Base-by-base conservation (phyloP, 2,113 vertebrate species). In the Galemys pyrenaicus region DNA sequence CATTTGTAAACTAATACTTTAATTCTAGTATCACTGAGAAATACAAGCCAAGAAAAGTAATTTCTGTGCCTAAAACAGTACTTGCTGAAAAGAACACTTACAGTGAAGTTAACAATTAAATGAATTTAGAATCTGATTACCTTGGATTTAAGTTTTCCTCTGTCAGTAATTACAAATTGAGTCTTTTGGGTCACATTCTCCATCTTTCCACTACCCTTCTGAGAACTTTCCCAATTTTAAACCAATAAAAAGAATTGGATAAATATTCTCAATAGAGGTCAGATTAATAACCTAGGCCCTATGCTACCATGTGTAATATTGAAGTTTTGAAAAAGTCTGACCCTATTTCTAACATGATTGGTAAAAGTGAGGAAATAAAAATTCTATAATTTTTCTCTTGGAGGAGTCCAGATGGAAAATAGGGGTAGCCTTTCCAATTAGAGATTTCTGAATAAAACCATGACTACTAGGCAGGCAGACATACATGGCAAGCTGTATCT, bases 341-440 rank as follows among this genome's bases (percentile, higher is more conserved):
- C 17, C 30, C 22, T 94, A 19, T 12, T 39, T 90, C 22, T 6
- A 87, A 71, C 28, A 13, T 39, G 35, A 80, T 74, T 46, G 97
- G 97, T 98, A 97, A 98, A 97, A 98, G 96, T 96, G 97, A 98
- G 95, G 97, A 98, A 98, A 98, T 98, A 98, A 98, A 98, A 99
- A 98, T 97, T 97, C 98, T 98, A 97, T 98, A 98, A 98, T 98
- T 98, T 98, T 98, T 97, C 92, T 97, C 96, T 97, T 97, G 94
- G 96, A 98, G 97, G 92, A 98, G 97, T 98, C 96, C 98, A 98
- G 97, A 98, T 60, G 97, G 97, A 98, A 96, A 98, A 96, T 95
- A 98, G 98, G 96, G 98, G 98, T 54, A 97, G 92, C 94, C 97
- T 97, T 96, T 98, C 35, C 77, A 22, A 51, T 60, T 13, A 75